phyloP scores from a whole-genome alignment of 2,888 invertebrate species.

The Dolomedes plantarius region DNA sequence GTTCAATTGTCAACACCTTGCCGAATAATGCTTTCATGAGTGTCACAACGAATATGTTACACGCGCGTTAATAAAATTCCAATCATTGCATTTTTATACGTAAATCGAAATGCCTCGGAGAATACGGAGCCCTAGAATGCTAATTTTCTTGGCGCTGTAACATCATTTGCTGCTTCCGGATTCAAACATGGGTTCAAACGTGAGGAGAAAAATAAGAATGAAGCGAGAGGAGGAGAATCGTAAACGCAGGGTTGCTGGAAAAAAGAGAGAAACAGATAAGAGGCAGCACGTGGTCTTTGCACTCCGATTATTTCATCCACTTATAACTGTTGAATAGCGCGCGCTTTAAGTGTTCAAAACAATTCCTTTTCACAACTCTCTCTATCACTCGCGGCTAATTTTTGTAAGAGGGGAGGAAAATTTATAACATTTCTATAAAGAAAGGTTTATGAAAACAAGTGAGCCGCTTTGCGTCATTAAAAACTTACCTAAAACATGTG shows the following conservation, averaged over 20 bases:
- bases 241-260: not conserved
- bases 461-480: too few species aligned
- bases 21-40: too few species aligned
- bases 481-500: too few species aligned
- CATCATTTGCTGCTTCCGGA: not conserved
- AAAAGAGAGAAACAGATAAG: conserved; percentile 28
- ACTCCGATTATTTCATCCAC: conserved; percentile 11
- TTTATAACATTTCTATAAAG: too few species aligned
- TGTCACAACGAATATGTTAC: too few species aligned
- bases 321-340: not conserved
- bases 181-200: not conserved
- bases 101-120: not conserved
- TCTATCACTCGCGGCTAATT: too few species aligned
- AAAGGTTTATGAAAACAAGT: too few species aligned
- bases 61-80: too few species aligned
- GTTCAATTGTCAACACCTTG: too few species aligned
- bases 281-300: conserved; percentile 48
- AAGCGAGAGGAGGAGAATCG: not conserved
- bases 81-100: too few species aligned
- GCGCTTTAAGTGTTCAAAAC: not conserved
- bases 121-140: not conserved
- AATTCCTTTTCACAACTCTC: too few species aligned
- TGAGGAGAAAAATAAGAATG: not conserved
- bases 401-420: too few species aligned
- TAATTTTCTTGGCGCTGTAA: not conserved